Base-by-base conservation (phyloP, 2,797 vertebrate species). In the Hydrocynus forskahlii region DNA sequence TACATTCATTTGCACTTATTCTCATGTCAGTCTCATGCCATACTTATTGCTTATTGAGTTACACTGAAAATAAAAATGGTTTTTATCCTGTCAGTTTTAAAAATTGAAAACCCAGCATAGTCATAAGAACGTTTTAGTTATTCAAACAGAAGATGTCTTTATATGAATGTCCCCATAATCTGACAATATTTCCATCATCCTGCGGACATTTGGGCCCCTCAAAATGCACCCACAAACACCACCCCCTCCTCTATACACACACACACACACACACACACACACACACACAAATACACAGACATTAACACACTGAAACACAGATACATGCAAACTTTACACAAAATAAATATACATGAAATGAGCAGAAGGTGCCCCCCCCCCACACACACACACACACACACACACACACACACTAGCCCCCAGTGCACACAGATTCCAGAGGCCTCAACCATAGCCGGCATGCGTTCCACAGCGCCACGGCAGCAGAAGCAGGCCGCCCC, bases 401-500 rank as follows among this genome's bases (percentile, higher is more conserved):
- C 40, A 67, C 64, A 71, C 82, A 71, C 62, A 7, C 43, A 45
- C 57, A 63, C 50, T 71, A 67, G 76, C 68, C 71, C 54, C 74
- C 40, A 50, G 70, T 66, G 71, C 57, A 69, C 87, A 83, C 71
- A 75, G 43, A 81, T 80, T 81, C 69, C 48, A 77, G 19, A 79
- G 86, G 81, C 81, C 84, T 62, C 67, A 86, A 71, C 63, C 74
- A 82, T 88, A 69, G 83, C 60, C 77, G 67, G 45, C 63, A 50
- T 85, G 84, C 84, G 67, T 88, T 83, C 81, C 78, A 72, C 84
- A 81, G 79, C 78, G 83, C 70, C 74, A 74, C 54, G 38, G 81
- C 86, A 54, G 70, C 83, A 88, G 88, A 69, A 84, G 68, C 84
- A 88, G 82, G 83, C 76, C 85, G 70, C 85, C 76, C 86, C 71